Percentiles rank a stretch among this genome's conserved stretches.
Conservation (phyloP, 2,888 invertebrate genomes). For the Conomelus anceps region DNA sequence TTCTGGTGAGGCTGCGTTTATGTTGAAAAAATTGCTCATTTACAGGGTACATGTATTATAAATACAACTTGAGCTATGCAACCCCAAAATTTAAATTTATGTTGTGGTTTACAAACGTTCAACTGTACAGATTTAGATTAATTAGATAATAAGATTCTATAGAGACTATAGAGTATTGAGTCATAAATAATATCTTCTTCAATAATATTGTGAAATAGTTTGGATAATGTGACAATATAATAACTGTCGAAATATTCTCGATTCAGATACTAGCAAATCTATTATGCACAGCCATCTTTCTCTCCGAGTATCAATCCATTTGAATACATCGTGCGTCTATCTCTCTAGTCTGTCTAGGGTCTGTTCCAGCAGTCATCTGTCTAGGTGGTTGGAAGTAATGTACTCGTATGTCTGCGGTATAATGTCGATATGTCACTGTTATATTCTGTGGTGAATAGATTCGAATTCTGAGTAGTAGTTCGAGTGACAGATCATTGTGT, state of each 20-base stretch:
- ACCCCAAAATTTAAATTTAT: no score
- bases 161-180: no score
- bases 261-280: neutral
- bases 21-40: no score
- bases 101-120: no score
- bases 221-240: neutral
- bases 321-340: no score
- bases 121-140: no score
- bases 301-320: neutral
- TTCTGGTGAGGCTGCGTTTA: no score
- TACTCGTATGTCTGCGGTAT: neutral
- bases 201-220: neutral
- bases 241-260: neutral
- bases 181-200: no score
- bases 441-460: neutral
- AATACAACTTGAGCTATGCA: no score
- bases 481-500: neutral
- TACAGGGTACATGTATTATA: no score
- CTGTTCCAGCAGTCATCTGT: neutral
- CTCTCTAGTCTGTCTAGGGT: no score
- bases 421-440: neutral
- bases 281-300: neutral
- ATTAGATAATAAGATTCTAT: no score
- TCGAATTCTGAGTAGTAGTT: neutral
- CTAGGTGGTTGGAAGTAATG: neutral